Evolutionary conservation across 1,140 invertebrate species (phyloP).

Genomic region (Cardiocondyla obscurior): DNA sequence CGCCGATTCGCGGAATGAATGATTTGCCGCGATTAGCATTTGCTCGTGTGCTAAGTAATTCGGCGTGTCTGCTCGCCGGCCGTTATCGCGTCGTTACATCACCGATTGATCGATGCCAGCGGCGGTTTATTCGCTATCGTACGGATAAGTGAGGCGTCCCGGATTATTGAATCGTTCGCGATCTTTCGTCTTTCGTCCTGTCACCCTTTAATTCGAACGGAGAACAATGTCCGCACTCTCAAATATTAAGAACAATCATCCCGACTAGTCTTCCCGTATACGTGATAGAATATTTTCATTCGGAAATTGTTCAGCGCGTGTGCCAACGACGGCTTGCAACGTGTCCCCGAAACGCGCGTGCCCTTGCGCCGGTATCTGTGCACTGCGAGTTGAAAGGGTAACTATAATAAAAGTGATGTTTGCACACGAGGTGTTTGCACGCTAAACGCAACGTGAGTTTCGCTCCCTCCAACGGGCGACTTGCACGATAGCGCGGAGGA

Average conservation of each 20-base stretch:
- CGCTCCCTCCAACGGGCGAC: conserved; percentile 31
- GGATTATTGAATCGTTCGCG: background rate
- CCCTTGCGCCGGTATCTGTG: conserved; percentile 1
- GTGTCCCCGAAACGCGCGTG: background rate
- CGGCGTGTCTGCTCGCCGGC: conserved; percentile 30
- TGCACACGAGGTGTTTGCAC: conserved; percentile 74
- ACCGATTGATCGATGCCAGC: conserved; percentile 27
- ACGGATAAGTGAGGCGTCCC: background rate
- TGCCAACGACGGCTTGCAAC: background rate
- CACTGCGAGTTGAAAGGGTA: conserved; percentile 58
- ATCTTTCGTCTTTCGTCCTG: background rate
- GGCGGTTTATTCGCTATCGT: background rate
- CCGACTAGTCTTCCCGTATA: no score
- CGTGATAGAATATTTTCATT: conserved; percentile 9
- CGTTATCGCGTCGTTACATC: conserved; percentile 30
- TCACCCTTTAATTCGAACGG: background rate
- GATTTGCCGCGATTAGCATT: conserved; percentile 58
- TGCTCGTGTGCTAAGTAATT: conserved; percentile 42
- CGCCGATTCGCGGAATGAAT: conserved; percentile 43
- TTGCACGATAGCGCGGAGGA: conserved; percentile 47
- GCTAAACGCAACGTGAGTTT: conserved; percentile 69
- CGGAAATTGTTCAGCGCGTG: conserved; percentile 11
- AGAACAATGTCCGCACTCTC: background rate
- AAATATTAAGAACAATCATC: background rate
- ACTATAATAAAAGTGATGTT: conserved; percentile 76